phyloP scores from a whole-genome alignment of 2,113 vertebrate species.

The Zosterops borbonicus region DNA sequence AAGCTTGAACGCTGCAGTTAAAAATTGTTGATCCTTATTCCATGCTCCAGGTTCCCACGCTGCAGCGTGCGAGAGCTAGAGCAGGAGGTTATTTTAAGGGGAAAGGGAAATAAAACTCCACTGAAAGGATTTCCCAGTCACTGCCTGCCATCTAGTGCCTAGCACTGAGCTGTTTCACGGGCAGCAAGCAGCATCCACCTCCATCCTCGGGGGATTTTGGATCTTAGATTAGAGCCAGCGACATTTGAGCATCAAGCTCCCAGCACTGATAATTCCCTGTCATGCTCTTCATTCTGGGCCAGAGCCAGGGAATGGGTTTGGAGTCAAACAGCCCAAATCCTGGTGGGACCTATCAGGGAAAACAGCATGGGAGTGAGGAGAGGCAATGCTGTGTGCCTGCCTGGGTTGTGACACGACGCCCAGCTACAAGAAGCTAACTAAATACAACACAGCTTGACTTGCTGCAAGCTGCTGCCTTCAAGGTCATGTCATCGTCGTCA shows the following conservation, averaged over 20 bases:
- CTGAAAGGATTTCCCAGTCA: background rate
- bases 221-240: background rate
- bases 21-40: background rate
- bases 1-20: background rate
- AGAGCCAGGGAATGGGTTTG: background rate
- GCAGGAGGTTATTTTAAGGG: background rate
- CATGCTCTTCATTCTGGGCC: background rate
- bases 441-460: background rate
- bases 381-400: background rate
- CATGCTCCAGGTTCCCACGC: background rate
- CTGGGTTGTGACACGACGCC: rapidly evolving
- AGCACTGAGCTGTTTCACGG: rapidly evolving
- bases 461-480: background rate
- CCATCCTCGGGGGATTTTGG: background rate
- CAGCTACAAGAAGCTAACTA: background rate
- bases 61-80: rapidly evolving
- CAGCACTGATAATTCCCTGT: background rate
- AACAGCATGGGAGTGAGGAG: background rate
- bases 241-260: background rate
- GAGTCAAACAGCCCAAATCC: background rate
- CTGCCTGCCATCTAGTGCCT: constrained; percentile 65
- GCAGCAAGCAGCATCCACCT: background rate
- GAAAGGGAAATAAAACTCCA: background rate
- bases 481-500: rapidly evolving
- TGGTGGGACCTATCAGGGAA: background rate